Evolutionary conservation across 2,113 vertebrate genomes (phyloP).

Genomic region (Glaucidium brasilianum): DNA sequence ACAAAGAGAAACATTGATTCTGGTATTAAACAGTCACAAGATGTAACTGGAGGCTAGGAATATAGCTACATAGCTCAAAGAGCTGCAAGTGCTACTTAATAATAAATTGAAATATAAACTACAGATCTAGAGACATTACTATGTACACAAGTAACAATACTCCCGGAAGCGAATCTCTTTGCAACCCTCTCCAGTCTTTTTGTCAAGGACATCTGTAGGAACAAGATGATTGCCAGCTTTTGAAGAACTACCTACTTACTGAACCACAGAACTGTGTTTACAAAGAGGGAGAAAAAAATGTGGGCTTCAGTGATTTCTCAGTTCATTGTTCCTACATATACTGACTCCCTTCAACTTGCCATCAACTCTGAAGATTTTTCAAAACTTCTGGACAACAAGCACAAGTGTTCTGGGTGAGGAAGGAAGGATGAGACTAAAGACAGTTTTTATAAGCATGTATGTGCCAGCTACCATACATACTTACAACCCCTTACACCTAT

Average conservation of each 20-base stretch:
- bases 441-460: background rate
- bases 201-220: background rate
- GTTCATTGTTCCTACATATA: background rate
- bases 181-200: background rate
- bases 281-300: background rate
- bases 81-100: background rate
- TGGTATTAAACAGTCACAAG: background rate
- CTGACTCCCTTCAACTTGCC: background rate
- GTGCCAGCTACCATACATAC: background rate
- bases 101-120: background rate
- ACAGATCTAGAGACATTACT: background rate
- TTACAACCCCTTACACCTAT: background rate
- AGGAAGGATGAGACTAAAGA: background rate
- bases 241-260: background rate
- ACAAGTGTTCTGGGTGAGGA: background rate
- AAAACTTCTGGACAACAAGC: background rate
- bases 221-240: background rate
- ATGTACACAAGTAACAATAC: background rate
- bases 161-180: background rate
- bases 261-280: background rate
- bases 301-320: background rate
- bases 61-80: background rate
- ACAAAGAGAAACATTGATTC: background rate
- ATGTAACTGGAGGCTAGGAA: background rate
- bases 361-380: background rate